Conservation (phyloP, 2,888 invertebrate species). For the Tetragnatha montana region DNA sequence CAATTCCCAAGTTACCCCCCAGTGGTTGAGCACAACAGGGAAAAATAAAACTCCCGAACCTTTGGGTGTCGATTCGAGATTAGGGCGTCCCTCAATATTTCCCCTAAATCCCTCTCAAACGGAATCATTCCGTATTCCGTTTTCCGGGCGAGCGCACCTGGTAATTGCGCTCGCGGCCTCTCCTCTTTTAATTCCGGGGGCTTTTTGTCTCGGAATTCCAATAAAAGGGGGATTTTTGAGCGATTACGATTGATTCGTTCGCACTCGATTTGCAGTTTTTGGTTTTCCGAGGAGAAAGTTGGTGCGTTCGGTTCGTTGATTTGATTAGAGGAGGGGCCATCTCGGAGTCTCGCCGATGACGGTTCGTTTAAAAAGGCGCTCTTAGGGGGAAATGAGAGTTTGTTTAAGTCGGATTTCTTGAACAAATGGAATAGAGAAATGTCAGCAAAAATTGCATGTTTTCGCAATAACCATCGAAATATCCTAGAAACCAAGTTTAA, state of each 20-base stretch:
- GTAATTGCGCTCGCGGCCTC: constrained; percentile 40
- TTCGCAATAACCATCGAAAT: no score
- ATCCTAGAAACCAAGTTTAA: no score
- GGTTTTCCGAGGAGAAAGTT: neutral
- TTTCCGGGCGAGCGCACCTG: constrained; percentile 41
- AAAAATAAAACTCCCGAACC: neutral
- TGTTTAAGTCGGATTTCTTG: no score
- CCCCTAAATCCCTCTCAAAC: constrained; percentile 33
- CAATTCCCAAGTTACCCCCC: neutral
- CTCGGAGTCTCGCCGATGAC: no score
- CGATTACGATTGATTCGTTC: constrained; percentile 35
- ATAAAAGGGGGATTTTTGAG: constrained; percentile 4
- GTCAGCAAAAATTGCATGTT: no score
- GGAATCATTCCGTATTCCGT: constrained; percentile 53
- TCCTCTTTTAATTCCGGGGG: constrained; percentile 5
- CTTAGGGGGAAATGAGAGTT: no score
- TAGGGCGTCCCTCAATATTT: neutral
- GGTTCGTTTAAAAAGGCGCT: no score
- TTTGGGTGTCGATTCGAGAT: neutral
- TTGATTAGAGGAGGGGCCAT: no score
- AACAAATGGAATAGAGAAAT: no score
- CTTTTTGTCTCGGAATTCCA: constrained; percentile 23
- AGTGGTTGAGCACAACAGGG: neutral
- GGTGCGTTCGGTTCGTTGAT: no score
- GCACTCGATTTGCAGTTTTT: constrained; percentile 33